phyloP scores from a whole-genome alignment of 1,140 invertebrate genomes.

The Cherax quadricarinatus region DNA sequence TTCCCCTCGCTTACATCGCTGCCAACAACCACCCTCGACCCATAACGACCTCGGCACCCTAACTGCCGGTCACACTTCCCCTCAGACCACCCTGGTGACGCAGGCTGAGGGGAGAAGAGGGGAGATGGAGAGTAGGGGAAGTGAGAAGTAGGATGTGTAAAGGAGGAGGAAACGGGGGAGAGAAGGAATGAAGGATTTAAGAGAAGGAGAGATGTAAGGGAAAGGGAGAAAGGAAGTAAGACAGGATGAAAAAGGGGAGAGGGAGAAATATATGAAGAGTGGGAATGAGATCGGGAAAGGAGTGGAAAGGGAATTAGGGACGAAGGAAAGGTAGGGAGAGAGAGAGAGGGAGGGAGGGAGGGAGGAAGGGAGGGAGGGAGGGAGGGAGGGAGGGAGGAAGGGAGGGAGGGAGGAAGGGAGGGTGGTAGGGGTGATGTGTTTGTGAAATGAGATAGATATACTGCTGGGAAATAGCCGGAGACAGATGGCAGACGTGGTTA shows the following conservation, averaged over 20 bases:
- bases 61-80: constrained; percentile 11
- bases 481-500: not conserved
- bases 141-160: not conserved
- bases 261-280: not conserved
- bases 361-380: not conserved
- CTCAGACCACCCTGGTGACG: constrained; percentile 42
- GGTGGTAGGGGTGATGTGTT: not conserved
- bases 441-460: not conserved
- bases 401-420: not conserved
- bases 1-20: not conserved
- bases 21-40: constrained; percentile 45
- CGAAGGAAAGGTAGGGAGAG: not conserved
- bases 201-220: too few relatives aligned
- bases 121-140: not conserved
- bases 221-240: too few relatives aligned
- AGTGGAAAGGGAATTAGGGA: not conserved
- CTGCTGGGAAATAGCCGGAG: not conserved
- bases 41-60: constrained; percentile 34
- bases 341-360: not conserved
- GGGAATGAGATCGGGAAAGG: too few relatives aligned
- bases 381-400: not conserved
- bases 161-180: not conserved
- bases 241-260: not conserved
- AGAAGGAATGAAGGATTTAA: too few relatives aligned
- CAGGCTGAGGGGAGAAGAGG: constrained; percentile 10